Base-by-base conservation (phyloP, 2,797 vertebrate species). In the Sciaenops ocellatus region DNA sequence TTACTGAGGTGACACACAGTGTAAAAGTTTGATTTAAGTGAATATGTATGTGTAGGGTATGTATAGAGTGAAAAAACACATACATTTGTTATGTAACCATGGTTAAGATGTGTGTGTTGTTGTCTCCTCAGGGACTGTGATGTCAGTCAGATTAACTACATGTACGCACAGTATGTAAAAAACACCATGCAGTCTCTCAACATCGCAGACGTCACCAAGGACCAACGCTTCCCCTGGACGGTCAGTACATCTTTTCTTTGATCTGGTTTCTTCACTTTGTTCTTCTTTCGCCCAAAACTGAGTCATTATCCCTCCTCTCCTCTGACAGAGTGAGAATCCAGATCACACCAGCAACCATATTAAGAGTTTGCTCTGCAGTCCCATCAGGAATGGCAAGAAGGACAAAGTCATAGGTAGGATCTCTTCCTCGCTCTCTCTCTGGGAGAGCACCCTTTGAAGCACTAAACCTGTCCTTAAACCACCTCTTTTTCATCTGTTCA, bases 341-440 rank as follows among this genome's bases (percentile, higher is more conserved):
- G 96, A 96, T 78, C 93, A 91, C 72, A 78, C 85, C 86, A 95
- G 78, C 79, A 93, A 94, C 81, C 92, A 90, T 74, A 94, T 96
- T 64, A 96, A 95, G 93, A 99, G 98, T 92, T 94, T 99, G 92
- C 96, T 99, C 80, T 99, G 98, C 85, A 97, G 97, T 0, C 98
- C 98, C 68, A 98, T 99, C 90, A 97, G 96, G 93, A 98, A 99
- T 46, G 97, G 96, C 56, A 99, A 99, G 92, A 99, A 99, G 94
- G 98, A 98, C 93, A 99, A 97, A 96, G 98, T 99, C 61, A 99
- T 99, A 93, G 98, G 98, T 99, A 96, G 2, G 52, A 56, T 55
- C 10, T 38, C 44, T 63, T 1, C 5, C 3, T 62, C 12, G 34
- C 28, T 47, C 30, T 65, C 55, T 52, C 6, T 34, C 38, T 30